Percentiles rank a stretch among this genome's conserved stretches.
phyloP scores from a whole-genome alignment of 2,797 vertebrate species.

The Pelobates cultripes region DNA sequence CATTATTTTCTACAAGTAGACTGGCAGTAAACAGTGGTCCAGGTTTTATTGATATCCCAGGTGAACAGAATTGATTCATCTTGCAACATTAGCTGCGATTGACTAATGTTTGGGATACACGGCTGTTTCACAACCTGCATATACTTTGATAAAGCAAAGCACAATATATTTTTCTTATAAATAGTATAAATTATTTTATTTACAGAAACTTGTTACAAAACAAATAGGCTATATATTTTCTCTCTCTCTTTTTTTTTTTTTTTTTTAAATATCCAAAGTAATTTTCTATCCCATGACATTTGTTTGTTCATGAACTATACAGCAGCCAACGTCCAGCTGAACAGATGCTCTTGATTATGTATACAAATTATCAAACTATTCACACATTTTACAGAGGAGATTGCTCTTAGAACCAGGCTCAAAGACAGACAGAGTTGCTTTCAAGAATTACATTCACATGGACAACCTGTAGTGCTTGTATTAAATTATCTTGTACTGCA shows the following conservation, averaged over 20 bases:
- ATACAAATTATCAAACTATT: conserved; percentile 90
- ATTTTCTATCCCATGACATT: conserved; percentile 97
- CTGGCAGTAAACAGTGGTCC: no score
- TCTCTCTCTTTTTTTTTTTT: conserved; percentile 15
- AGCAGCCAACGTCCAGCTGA: conserved; percentile 99
- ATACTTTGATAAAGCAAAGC: conserved; percentile 79
- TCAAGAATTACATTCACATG: conserved; percentile 89
- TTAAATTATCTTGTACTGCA: conserved; percentile 69
- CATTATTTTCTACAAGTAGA: no score
- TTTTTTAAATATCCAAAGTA: conserved; percentile 99
- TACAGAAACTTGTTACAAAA: conserved; percentile 99
- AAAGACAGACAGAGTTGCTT: conserved; percentile 72
- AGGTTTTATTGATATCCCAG: no score
- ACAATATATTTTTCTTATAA: conserved; percentile 93
- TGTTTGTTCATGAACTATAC: conserved; percentile 97
- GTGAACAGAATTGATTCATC: no score
- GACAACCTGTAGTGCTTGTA: conserved; percentile 88
- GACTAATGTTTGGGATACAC: no score
- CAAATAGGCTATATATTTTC: conserved; percentile 99
- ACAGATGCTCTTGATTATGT: conserved; percentile 92
- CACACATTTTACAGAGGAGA: conserved; percentile 91
- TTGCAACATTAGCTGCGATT: no score
- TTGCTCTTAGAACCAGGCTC: conserved; percentile 86
- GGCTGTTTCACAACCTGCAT: conserved; percentile 41
- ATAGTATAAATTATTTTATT: conserved; percentile 99